These are phyloP conservation scores for Cariama cristata DNA, from an alignment of 2,113 vertebrate genomes.

Conservation along the genomic window DNA sequence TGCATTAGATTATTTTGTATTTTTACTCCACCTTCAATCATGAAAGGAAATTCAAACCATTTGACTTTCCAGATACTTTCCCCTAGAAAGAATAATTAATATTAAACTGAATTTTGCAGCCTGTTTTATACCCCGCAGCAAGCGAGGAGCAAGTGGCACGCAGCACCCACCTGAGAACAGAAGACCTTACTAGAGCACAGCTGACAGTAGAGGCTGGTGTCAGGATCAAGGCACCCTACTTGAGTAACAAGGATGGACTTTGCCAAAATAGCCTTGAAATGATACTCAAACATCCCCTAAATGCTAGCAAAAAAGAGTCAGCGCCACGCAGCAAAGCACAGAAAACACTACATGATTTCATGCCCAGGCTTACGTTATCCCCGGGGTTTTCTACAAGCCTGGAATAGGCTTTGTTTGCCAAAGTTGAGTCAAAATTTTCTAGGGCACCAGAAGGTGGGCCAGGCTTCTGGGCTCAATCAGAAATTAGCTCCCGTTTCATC, in stretches of 20 bases:
- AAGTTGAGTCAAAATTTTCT: background rate
- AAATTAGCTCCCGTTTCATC: background rate
- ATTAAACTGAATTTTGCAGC: background rate
- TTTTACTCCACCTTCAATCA: background rate
- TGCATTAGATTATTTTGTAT: rapidly evolving
- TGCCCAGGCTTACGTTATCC: background rate
- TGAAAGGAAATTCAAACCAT: background rate
- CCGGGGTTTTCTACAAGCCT: background rate
- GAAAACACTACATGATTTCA: background rate
- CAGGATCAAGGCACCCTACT: background rate
- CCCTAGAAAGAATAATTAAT: background rate
- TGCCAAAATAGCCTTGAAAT: background rate
- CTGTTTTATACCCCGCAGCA: background rate
- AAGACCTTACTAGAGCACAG: background rate
- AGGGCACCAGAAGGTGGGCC: background rate
- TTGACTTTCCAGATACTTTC: background rate
- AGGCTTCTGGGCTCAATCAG: background rate
- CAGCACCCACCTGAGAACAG: background rate
- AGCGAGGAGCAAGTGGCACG: background rate
- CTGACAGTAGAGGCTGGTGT: background rate
- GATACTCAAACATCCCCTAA: background rate
- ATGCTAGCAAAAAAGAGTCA: background rate
- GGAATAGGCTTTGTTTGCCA: background rate
- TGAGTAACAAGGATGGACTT: background rate
- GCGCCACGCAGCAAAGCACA: background rate